Percentiles rank a stretch among this genome's conserved stretches.
phyloP scores from a whole-genome alignment of 2,113 vertebrate species.

The Felis chaus region DNA sequence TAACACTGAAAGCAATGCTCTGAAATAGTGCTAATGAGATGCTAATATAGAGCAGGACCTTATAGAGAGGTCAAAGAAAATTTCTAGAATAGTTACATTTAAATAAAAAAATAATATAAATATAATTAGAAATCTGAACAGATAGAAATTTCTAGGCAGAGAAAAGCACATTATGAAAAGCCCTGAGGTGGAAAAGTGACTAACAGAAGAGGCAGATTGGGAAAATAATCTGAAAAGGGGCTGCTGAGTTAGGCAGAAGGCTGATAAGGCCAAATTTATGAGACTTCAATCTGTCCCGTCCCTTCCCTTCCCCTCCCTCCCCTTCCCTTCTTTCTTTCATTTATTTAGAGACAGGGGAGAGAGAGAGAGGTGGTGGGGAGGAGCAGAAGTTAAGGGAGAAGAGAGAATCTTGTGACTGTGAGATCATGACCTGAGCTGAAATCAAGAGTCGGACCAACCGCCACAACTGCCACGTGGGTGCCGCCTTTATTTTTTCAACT shows the following conservation, averaged over 20 bases:
- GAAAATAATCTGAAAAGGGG: background rate
- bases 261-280: background rate
- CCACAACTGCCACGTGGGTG: too few relatives aligned
- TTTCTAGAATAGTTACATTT: background rate
- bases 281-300: background rate
- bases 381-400: too few relatives aligned
- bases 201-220: background rate
- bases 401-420: too few relatives aligned
- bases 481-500: background rate
- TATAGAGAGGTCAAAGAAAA: background rate
- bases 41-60: background rate
- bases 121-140: background rate
- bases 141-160: background rate
- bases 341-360: too few relatives aligned
- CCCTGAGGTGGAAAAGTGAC: background rate
- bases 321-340: too few relatives aligned
- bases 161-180: background rate
- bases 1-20: background rate
- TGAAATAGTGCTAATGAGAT: background rate
- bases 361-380: too few relatives aligned
- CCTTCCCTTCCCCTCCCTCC: too few relatives aligned
- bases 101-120: background rate
- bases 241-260: background rate
- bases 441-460: too few relatives aligned
- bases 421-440: too few relatives aligned